phyloP scores from a whole-genome alignment of 2,113 vertebrate species.

The Mandrillus leucophaeus region DNA sequence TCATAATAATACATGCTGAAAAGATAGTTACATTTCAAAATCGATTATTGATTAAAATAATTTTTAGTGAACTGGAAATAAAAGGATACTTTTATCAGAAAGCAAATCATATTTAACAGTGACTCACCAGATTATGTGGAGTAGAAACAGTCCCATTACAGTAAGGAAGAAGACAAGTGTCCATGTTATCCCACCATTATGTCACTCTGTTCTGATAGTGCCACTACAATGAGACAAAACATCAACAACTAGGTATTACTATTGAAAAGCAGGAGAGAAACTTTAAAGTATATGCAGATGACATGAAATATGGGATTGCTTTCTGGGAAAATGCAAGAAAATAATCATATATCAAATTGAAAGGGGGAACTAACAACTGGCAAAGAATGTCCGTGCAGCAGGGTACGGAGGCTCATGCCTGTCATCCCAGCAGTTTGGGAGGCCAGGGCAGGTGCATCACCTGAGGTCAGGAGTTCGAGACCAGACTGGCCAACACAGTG shows the following conservation, averaged over 20 bases:
- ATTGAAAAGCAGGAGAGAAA: neutral
- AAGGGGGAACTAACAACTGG: neutral
- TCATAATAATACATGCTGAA: neutral
- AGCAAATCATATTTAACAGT: neutral
- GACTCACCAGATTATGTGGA: neutral
- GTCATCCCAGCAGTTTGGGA: no score
- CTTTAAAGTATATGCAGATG: neutral
- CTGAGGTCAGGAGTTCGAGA: no score
- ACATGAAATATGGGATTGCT: neutral
- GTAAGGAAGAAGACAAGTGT: neutral
- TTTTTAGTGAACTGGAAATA: neutral
- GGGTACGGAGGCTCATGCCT: no score
- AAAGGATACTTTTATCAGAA: neutral
- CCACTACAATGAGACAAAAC: neutral
- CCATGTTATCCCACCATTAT: neutral
- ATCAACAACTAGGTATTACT: neutral
- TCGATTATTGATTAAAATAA: neutral
- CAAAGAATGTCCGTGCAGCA: neutral
- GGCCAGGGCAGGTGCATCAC: no score
- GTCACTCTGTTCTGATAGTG: neutral
- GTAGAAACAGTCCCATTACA: neutral
- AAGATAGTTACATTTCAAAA: neutral
- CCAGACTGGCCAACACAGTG: no score
- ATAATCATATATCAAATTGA: neutral
- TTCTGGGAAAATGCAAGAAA: slow-evolving; percentile 47